Percentiles rank a stretch among this genome's conserved stretches.
Evolutionary conservation across 2,888 invertebrate genomes (phyloP).

Genomic region (Fabriciana adippe): DNA sequence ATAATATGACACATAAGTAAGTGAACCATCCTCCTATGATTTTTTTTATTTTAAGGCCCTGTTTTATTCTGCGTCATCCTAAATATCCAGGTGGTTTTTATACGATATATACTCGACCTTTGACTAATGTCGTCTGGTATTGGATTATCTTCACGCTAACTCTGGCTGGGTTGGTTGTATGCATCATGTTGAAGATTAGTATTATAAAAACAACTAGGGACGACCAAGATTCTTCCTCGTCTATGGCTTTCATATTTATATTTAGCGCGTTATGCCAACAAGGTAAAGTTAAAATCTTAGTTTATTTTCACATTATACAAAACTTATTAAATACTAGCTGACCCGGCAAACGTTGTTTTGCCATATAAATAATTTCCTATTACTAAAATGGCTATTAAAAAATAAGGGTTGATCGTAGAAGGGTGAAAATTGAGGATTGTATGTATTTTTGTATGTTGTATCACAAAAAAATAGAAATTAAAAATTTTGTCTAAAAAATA

Average conservation of each 20-base stretch:
- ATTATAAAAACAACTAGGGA: constrained; percentile 42
- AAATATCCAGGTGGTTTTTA: constrained; percentile 81
- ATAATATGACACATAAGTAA: no score
- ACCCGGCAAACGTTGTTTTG: no score
- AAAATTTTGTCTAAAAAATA: no score
- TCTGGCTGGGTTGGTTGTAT: constrained; percentile 50
- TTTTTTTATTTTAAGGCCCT: constrained; percentile 66
- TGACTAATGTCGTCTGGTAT: constrained; percentile 82
- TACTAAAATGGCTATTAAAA: no score
- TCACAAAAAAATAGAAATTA: no score
- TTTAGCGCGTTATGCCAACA: constrained; percentile 76
- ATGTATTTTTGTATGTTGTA: no score
- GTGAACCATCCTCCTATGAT: neutral
- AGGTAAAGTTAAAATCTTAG: constrained; percentile 51
- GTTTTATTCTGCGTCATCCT: constrained; percentile 87
- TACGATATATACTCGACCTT: constrained; percentile 85
- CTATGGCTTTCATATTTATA: constrained; percentile 70
- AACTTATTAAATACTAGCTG: no score
- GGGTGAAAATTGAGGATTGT: no score
- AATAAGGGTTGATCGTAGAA: no score
- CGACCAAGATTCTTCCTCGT: constrained; percentile 64
- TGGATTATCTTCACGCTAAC: constrained; percentile 63
- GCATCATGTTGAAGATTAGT: constrained; percentile 52
- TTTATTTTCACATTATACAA: no score
- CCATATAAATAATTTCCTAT: no score